Percentiles rank a stretch among this genome's conserved stretches.
phyloP scores from a whole-genome alignment of 2,888 invertebrate genomes.

The Cybosia mesomella region DNA sequence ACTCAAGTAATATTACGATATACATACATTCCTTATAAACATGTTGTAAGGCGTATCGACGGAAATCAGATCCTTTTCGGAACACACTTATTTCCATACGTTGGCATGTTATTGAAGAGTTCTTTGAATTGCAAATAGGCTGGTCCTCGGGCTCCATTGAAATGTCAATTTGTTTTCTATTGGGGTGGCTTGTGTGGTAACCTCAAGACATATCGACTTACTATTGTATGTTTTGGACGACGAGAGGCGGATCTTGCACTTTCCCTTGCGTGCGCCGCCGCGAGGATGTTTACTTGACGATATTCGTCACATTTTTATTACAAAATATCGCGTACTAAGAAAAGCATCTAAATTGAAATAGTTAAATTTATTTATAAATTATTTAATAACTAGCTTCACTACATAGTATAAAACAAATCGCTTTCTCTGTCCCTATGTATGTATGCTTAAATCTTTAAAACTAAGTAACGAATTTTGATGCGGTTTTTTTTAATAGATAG shows the following conservation, averaged over 20 bases:
- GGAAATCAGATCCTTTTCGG: conserved; percentile 81
- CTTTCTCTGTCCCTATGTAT: too few relatives aligned
- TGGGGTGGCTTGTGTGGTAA: conserved; percentile 71
- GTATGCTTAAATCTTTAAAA: too few relatives aligned
- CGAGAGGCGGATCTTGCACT: conserved; percentile 52
- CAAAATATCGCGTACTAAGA: background rate
- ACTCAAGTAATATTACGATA: background rate
- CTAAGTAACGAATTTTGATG: too few relatives aligned
- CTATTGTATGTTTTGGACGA: conserved; percentile 63
- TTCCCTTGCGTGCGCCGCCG: conserved; percentile 43
- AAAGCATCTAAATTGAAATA: background rate
- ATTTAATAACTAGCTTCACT: too few relatives aligned
- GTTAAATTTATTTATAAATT: background rate
- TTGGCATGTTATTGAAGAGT: conserved; percentile 80
- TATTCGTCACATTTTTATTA: conserved; percentile 45
- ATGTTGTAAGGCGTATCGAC: conserved; percentile 55
- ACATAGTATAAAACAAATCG: background rate
- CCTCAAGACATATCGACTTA: conserved; percentile 69
- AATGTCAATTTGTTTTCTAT: conserved; percentile 87
- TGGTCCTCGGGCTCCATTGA: conserved; percentile 78
- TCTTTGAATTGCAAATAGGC: conserved; percentile 85
- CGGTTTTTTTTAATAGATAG: too few relatives aligned
- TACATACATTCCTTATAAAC: conserved; percentile 31
- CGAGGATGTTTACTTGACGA: conserved; percentile 47
- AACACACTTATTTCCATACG: conserved; percentile 81